Evolutionary conservation across 1,140 invertebrate species (phyloP), one percentile per base, ranked within the genome.

Genomic region (Drosophila setifemur): DNA sequence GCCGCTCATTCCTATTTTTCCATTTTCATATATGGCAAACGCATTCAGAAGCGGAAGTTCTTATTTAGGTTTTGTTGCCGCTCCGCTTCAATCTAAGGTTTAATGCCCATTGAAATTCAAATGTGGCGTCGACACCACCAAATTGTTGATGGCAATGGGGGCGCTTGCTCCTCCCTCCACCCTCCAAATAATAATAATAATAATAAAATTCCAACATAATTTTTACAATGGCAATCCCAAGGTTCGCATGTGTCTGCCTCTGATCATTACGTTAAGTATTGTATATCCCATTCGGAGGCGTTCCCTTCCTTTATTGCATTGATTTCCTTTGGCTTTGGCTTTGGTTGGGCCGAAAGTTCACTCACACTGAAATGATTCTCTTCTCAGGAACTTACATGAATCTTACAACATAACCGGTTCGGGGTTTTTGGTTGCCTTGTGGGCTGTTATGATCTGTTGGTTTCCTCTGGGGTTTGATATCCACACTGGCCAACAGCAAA

Each of bases 361-460:
- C 71, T 85, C 81, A 86, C 79, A 75, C 75, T 83, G 54, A 71
- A 74, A 43, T 79, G 81, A 74, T 85, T 85, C 55, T 77, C 70
- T 66, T 78, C 74, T 69, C 54, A 39, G 47, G 55, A 85, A 71
- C 74, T 79, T 75, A 79, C 81, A 78, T 64, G 79, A 79, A 52
- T 79, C 79, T 85, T 85, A 86, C 76, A 81, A 81, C 70, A 79
- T 60, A 85, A 85, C 79, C 79, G 82, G 79, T 85, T 79, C 66
- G 58, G 60, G 63, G 44, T 67, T 74, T 52, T 26, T 31, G 81
- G 75, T 70, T 78, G 57, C 68, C 52, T 69, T 76, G 57, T 83
- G 79, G 79, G 76, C 40, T 35, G 64, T 47, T 43, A 40, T 50
- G 19, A 53, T 69, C 33, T 43, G 9, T 28, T 29, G 25, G 35